These are phyloP conservation scores for Ciconia nigra DNA, from an alignment of 2,797 vertebrate species.

Conservation along the genomic window DNA sequence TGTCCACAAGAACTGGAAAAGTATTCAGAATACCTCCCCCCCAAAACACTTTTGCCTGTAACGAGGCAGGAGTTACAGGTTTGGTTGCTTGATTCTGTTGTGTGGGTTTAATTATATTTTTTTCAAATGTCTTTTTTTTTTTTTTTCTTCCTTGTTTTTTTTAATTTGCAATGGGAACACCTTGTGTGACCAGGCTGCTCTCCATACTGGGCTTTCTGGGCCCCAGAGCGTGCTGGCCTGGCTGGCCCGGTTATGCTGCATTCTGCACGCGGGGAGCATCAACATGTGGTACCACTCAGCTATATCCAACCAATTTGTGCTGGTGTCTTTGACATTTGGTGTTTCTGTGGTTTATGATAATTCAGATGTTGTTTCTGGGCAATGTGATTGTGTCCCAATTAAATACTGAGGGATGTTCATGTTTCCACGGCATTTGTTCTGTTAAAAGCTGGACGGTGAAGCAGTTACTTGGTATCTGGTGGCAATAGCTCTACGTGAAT, in stretches of 20 bases:
- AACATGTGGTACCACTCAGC: not conserved
- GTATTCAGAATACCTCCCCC: not conserved
- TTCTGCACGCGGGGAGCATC: not conserved
- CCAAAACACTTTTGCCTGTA: not conserved
- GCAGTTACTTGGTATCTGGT: not conserved
- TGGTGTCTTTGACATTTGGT: not conserved
- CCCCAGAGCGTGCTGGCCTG: fast-evolving
- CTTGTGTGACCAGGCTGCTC: not conserved
- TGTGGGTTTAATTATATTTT: not conserved
- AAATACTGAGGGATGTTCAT: not conserved
- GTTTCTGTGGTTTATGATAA: not conserved
- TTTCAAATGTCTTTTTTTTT: not conserved
- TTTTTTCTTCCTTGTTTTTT: too few relatives aligned
- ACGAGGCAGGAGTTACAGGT: not conserved
- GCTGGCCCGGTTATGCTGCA: not conserved
- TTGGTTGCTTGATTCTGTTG: not conserved
- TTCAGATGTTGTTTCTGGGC: not conserved
- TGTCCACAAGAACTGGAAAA: not conserved
- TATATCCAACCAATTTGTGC: not conserved
- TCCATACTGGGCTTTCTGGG: not conserved
- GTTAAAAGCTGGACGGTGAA: not conserved
- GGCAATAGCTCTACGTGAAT: not conserved
- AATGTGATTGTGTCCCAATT: not conserved
- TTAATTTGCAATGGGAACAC: not conserved
- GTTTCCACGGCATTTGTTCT: not conserved